Base-by-base conservation (phyloP, 2,113 vertebrate genomes). In the Seriola dumerili region DNA sequence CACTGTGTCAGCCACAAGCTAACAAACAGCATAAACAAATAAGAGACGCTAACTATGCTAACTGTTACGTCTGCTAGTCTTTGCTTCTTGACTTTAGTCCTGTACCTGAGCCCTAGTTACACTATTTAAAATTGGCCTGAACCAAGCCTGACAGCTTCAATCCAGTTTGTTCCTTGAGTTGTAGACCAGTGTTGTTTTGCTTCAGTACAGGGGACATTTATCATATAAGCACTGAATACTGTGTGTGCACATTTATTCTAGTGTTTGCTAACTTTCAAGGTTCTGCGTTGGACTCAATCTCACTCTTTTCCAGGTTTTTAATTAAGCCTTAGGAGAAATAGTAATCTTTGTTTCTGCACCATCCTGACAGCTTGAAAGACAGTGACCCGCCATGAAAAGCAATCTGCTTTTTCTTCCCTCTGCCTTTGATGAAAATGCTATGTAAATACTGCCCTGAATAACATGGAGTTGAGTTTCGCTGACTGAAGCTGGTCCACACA, bases 401-500 rank as follows among this genome's bases (percentile, higher is more conserved):
- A 71, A 78, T 85, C 75, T 59, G 21, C 76, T 5, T 23, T 38
- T 63, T 59, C 19, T 13, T 44, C 40, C 40, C 42, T 17, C n/a
- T 61, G 12, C 38, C 66, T 76, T 58, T 65, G 76, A 83, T 76
- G 58, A 61, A 78, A 69, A 52, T n/a, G 14, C 67, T 74, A 55
- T 81, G 77, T 84, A 86, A 84, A 89, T 86, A 81, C 44, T 46
- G 16, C 16, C 67, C 58, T 5, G 71, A 79, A 66, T 62, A 50
- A 76, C 67, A 74, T 50, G 67, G 69, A 83, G 64, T 55, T 64
- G 68, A 42, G 67, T 78, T 78, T 64, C 46, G 10, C 72, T 63
- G 61, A 34, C 32, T 16, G 21, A 54, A 5, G 42, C 61, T 57
- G 54, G 29, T 58, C 8, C 7, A 52, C 29, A 29, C 29, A 71